phyloP scores from a whole-genome alignment of 2,888 invertebrate species.

The Cyclophora albipunctata region DNA sequence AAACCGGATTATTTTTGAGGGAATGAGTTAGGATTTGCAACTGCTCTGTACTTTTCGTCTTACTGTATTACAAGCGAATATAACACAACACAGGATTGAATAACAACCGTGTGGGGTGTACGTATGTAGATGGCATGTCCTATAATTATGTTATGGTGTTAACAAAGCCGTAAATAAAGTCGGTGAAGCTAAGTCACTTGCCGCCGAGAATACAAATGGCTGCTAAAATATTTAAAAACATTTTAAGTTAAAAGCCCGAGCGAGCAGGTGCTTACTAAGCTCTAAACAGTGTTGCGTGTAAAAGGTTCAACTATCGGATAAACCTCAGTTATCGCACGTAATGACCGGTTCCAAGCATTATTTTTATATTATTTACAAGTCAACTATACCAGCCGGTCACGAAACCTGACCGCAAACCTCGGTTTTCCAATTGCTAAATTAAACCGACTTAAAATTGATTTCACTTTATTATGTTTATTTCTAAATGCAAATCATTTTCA shows the following conservation, averaged over 20 bases:
- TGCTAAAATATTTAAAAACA: constrained; percentile 17
- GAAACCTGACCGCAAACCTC: constrained; percentile 21
- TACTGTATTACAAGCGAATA: too few relatives aligned
- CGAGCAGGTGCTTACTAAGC: constrained; percentile 17
- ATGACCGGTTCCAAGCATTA: constrained; percentile 22
- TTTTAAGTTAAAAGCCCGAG: constrained; percentile 17
- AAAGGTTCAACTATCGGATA: constrained; percentile 19
- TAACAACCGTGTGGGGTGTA: too few relatives aligned
- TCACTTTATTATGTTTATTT: too few relatives aligned
- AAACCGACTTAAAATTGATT: too few relatives aligned
- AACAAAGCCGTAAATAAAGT: background rate
- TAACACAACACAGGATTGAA: too few relatives aligned
- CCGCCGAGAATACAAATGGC: constrained; percentile 6
- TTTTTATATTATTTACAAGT: constrained; percentile 20
- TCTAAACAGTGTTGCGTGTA: constrained; percentile 24
- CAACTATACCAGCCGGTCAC: constrained; percentile 26
- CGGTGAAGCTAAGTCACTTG: constrained; percentile 1
- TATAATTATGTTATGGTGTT: too few relatives aligned
- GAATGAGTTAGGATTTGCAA: too few relatives aligned
- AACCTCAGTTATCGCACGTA: constrained; percentile 21
- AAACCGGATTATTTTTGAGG: too few relatives aligned
- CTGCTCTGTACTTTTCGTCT: too few relatives aligned
- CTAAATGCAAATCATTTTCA: too few relatives aligned
- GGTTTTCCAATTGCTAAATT: background rate
- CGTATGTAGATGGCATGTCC: too few relatives aligned